Percentiles rank a stretch among this genome's conserved stretches.
Conservation (phyloP, 1,140 invertebrate species). For the Colletes gigas region DNA sequence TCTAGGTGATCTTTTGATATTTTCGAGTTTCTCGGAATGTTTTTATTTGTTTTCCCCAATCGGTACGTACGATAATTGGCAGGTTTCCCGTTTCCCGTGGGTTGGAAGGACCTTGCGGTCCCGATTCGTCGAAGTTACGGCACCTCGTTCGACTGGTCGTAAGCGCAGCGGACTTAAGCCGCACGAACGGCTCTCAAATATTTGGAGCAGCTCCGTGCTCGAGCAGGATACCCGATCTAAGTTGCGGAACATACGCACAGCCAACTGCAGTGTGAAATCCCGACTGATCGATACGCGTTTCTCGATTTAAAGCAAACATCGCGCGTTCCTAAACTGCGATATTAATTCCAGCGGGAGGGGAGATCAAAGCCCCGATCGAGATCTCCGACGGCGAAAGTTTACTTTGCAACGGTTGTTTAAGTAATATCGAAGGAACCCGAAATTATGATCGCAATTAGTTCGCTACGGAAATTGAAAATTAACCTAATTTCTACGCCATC, state of each 20-base stretch:
- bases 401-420: background rate
- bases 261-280: slow-evolving; percentile 15
- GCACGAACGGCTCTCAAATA: slow-evolving; percentile 48
- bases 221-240: slow-evolving; percentile 40
- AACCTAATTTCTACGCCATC: no score
- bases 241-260: slow-evolving; percentile 18
- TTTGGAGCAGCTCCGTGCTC: slow-evolving; percentile 40
- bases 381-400: background rate
- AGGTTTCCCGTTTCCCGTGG: background rate
- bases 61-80: slow-evolving; percentile 2
- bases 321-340: slow-evolving; percentile 3
- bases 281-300: slow-evolving; percentile 24
- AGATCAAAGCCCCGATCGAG: background rate
- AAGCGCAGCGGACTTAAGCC: slow-evolving; percentile 8
- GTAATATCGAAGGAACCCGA: background rate
- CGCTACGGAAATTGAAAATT: no score
- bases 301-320: slow-evolving; percentile 30
- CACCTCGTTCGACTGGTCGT: background rate
- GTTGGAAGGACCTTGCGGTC: background rate
- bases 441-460: background rate
- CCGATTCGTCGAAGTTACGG: background rate
- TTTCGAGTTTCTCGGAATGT: background rate
- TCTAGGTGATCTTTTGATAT: background rate
- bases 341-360: slow-evolving; percentile 3
- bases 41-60: background rate